Evolutionary conservation across 2,797 vertebrate species (phyloP).

Genomic region (Echeneis naucrates): DNA sequence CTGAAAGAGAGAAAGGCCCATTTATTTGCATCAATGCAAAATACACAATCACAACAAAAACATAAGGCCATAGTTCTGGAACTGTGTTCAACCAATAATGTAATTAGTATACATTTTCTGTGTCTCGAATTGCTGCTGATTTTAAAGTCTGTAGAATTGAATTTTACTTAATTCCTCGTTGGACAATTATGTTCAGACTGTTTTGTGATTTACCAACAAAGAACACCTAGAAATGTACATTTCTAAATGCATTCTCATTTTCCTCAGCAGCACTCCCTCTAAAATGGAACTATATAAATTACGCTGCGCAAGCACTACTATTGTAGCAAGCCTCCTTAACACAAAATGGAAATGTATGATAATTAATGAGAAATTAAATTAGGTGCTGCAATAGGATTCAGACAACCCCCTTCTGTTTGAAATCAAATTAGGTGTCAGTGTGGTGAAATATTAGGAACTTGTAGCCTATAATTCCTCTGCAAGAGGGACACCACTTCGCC

Average conservation of each 20-base stretch:
- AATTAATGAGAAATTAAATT: conserved; percentile 54
- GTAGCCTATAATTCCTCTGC: conserved; percentile 65
- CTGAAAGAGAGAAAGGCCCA: conserved; percentile 46
- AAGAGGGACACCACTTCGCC: conserved; percentile 65
- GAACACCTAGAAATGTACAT: conserved; percentile 39
- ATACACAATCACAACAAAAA: conserved; percentile 76
- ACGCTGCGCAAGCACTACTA: conserved; percentile 10
- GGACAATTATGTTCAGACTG: conserved; percentile 46
- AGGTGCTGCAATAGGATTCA: conserved; percentile 41
- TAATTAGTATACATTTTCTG: conserved; percentile 64
- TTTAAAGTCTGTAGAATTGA: conserved; percentile 45
- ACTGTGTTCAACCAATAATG: conserved; percentile 49
- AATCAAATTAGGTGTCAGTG: conserved; percentile 75
- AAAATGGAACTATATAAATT: conserved; percentile 23
- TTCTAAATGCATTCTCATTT: conserved; percentile 21
- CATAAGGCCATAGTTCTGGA: conserved; percentile 52
- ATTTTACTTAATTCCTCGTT: conserved; percentile 48
- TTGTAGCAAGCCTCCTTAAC: conserved; percentile 31
- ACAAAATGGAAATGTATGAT: conserved; percentile 34
- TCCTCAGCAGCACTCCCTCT: conserved; percentile 10
- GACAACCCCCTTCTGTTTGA: conserved; percentile 58
- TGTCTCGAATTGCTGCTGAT: conserved; percentile 56
- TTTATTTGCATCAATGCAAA: conserved; percentile 73
- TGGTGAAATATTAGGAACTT: conserved; percentile 68
- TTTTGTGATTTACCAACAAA: conserved; percentile 49